phyloP scores from a whole-genome alignment of 92 coral and sea anemone genomes.

The Hydrozoanthus gracilis region DNA sequence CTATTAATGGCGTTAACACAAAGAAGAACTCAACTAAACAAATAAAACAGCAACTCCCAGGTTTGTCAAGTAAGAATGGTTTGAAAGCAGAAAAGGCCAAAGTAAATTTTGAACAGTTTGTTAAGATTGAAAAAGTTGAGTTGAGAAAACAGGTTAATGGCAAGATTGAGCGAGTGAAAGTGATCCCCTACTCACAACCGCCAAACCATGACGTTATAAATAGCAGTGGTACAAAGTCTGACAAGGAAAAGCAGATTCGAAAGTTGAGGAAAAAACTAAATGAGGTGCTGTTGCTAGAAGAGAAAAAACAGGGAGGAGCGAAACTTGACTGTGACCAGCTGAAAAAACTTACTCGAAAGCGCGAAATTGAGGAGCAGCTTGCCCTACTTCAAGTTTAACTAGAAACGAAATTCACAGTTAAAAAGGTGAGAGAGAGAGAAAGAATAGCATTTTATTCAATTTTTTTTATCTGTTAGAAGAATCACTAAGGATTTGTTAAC shows the following conservation, averaged over 20 bases:
- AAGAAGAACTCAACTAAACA: conserved; percentile 33
- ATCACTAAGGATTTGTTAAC: background rate
- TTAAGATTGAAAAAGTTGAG: conserved; percentile 50
- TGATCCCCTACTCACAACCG: conserved; percentile 47
- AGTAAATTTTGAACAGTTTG: conserved; percentile 56
- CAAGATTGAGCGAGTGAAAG: conserved; percentile 25
- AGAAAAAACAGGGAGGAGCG: conserved; percentile 65
- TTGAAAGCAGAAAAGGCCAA: conserved; percentile 38
- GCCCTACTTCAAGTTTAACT: conserved; percentile 60
- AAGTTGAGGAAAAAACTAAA: conserved; percentile 84
- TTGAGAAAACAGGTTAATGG: conserved; percentile 49
- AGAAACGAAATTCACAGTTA: background rate
- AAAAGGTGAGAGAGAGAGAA: background rate
- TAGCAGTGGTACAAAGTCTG: conserved; percentile 51
- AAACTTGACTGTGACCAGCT: conserved; percentile 88
- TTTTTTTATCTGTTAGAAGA: background rate
- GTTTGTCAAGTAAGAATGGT: conserved; percentile 13
- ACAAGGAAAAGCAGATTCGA: conserved; percentile 79
- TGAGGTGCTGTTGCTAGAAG: conserved; percentile 74
- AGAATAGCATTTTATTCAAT: background rate
- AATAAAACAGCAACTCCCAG: conserved; percentile 19
- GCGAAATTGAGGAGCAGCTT: conserved; percentile 81
- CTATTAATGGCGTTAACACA: background rate
- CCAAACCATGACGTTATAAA: conserved; percentile 1
- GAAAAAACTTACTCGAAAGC: conserved; percentile 83